Base-by-base conservation (phyloP, 1,140 invertebrate genomes). In the Brachionus sp. region DNA sequence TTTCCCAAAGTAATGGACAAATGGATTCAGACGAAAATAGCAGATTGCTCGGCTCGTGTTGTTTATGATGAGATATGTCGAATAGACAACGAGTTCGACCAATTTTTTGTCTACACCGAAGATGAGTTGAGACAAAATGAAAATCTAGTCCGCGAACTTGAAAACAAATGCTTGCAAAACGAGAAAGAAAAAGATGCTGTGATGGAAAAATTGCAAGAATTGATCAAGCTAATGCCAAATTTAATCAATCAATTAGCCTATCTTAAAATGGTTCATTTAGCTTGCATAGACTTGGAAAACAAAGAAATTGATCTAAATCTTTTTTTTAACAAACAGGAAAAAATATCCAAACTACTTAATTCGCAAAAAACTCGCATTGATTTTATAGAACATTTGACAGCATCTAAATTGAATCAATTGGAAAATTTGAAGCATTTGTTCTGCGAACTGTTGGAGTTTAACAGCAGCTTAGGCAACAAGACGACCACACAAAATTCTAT, bases 191-290 rank as follows among this genome's bases (percentile, higher is more conserved):
- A 19, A 37, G 37, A 80, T 12, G 77, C 6, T 42, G 37, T 19
- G 3, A 16, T 3, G 10, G 50, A 80, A 12, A 62, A 80, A 80
- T 80, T 42, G 12, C 29, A 62, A 66, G 25, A 57, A 9, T 66
- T 80, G 33, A 19, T 39, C 19, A 57, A 16, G 10, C 9, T 39
- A 66, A 80, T 80, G 70, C 70, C 70, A 19, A 62, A 39, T 37
- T 6, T 62, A 64, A 62, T 80, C 46, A 66, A 80, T 62, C 33
- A 62, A 25, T 29, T 80, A 33, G 50, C 50, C 57, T 23, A 66
- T 37, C 39, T 80, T 9, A 80, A 80, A 80, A 80, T 80, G 62
- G 50, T 80, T 5, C 35, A 80, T 39, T 75, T 75, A 3, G 70
- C 70, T 13, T 75, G 37, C 4, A 13, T 75, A 5, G 70, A 75